phyloP scores from a whole-genome alignment of 1,140 invertebrate genomes.

The Homarus americanus region DNA sequence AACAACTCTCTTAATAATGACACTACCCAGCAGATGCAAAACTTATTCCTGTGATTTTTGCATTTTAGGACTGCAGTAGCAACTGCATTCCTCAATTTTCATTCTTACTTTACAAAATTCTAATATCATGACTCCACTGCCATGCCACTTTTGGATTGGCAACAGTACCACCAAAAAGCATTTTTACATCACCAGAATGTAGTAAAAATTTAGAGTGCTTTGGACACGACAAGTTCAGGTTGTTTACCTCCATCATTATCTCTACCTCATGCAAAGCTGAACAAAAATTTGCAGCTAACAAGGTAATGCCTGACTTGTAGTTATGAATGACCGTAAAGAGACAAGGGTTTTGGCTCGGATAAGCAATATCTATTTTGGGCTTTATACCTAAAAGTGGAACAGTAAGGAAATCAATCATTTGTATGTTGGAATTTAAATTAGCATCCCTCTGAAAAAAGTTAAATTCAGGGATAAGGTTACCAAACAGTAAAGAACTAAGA shows the following conservation, averaged over 20 bases:
- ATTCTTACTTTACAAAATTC: constrained; percentile 41
- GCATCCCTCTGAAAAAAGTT: constrained; percentile 29
- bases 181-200: constrained; percentile 49
- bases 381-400: constrained; percentile 32
- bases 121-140: constrained; percentile 53
- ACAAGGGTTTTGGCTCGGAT: constrained; percentile 52
- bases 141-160: constrained; percentile 58
- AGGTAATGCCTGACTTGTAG: constrained; percentile 52
- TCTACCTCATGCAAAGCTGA: constrained; percentile 31
- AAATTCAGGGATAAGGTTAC: constrained; percentile 55
- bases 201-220: constrained; percentile 20
- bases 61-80: no score
- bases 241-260: constrained; percentile 44
- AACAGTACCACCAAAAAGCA: constrained; percentile 45
- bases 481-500: constrained; percentile 41
- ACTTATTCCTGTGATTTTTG: no score
- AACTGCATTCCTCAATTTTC: no score
- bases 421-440: constrained; percentile 13
- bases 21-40: no score
- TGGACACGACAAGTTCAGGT: constrained; percentile 50
- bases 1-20: no score
- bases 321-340: constrained; percentile 55
- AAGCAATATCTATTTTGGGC: constrained; percentile 43
- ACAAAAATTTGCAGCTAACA: constrained; percentile 62
- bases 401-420: constrained; percentile 43